Base-by-base conservation (phyloP, 1,140 invertebrate species). In the Zeugodacus cucurbitae region DNA sequence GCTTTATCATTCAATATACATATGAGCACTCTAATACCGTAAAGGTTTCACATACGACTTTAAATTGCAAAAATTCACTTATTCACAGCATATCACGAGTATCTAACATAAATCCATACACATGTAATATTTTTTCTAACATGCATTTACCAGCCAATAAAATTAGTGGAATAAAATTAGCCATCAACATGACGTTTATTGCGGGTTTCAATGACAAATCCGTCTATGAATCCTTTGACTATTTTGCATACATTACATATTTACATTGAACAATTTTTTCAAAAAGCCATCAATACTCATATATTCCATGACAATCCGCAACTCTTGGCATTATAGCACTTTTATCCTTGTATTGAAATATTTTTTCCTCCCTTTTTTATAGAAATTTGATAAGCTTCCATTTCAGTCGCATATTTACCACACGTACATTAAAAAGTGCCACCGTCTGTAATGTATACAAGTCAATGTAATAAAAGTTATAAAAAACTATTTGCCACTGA, bases 321-420 rank as follows among this genome's bases (percentile, higher is more conserved):
- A n/a, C 26, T 82, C 74, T 54, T 29, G 22, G 14, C 67, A 3
- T 74, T 37, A 34, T 17, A 41, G 41, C 67, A 26, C 41, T n/a
- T 48, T 34, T 48, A 82, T 82, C 8, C 22, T 7, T 3, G 11
- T n/a, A 74, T 44, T 74, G 10, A 74, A 17, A 82, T n/a, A 29
- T 14, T 44, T 48, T 48, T 34, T 70, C 5, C 14, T 1, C 3
- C 0, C n/a, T 82, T 82, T 82, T 82, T n/a, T 48, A 6, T 48
- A 11, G 74, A 26, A 82, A 82, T 54, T 82, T 82, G 74, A 82
- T 82, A 82, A 48, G 74, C 41, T 82, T 82, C 6, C 37, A 82
- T 82, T 82, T 48, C 74, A 82, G 37, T 48, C n/a, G 22, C 29
- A 41, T 74, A 41, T 74, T 74, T 44, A 17, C 32, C 14, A 70